These are phyloP conservation scores for Nephila pilipes DNA, from an alignment of 1,140 invertebrate genomes.

Conservation along the genomic window DNA sequence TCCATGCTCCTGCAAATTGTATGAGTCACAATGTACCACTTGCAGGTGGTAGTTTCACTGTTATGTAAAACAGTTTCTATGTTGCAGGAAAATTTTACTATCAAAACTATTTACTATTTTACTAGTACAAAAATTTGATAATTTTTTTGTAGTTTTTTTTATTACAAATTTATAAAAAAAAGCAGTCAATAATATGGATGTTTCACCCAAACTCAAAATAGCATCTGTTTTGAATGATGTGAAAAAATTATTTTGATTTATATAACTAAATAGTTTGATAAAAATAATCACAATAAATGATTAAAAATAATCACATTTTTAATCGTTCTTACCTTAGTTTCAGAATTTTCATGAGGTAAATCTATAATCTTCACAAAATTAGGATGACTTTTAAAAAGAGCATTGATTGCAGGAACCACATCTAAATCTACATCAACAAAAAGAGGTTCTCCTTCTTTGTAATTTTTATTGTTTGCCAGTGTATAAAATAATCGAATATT, in stretches of 20 bases:
- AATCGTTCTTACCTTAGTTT: constrained; percentile 77
- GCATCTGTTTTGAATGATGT: neutral
- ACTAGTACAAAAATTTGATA: too few relatives aligned
- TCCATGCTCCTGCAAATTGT: too few relatives aligned
- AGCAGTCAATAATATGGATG: neutral
- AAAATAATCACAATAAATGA: too few relatives aligned
- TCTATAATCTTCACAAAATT: constrained; percentile 87
- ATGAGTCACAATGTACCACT: too few relatives aligned
- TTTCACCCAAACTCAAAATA: neutral
- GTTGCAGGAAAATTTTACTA: too few relatives aligned
- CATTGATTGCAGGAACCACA: constrained; percentile 86
- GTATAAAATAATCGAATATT: constrained; percentile 88
- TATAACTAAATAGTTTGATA: too few relatives aligned
- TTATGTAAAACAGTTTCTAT: too few relatives aligned
- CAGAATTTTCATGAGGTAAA: constrained; percentile 85
- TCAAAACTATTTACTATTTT: too few relatives aligned
- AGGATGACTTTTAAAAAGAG: constrained; percentile 88
- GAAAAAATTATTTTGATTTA: too few relatives aligned
- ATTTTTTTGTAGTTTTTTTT: too few relatives aligned
- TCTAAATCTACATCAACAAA: constrained; percentile 86
- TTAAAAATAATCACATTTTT: neutral
- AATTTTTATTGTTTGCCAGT: constrained; percentile 90
- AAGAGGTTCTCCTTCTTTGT: constrained; percentile 90
- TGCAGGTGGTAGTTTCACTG: too few relatives aligned
- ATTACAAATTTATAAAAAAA: neutral